phyloP scores from a whole-genome alignment of 2,888 invertebrate species.

The Microctonus brassicae region DNA sequence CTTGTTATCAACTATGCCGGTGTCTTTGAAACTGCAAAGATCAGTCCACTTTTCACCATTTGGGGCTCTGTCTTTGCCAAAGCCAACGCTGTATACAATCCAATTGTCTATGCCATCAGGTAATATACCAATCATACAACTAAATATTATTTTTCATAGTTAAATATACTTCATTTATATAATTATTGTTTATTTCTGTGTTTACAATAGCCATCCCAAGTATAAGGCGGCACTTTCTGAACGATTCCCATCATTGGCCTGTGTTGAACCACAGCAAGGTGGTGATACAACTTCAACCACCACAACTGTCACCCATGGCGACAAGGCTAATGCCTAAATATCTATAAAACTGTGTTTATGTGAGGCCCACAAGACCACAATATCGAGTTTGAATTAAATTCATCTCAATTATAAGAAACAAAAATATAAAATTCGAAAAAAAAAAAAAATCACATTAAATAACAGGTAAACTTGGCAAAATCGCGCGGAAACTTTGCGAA shows the following conservation, averaged over 20 bases:
- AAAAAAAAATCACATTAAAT: not conserved
- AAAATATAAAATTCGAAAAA: not conserved
- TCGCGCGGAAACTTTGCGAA: not conserved
- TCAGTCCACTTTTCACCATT: conserved; percentile 86
- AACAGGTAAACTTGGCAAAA: not conserved
- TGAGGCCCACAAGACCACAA: not conserved
- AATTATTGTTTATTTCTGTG: conserved; percentile 22
- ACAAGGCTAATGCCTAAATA: conserved; percentile 71
- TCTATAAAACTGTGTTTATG: not conserved
- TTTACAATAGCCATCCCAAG: conserved; percentile 79
- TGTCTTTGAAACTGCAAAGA: conserved; percentile 80
- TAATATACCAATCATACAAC: conserved; percentile 59
- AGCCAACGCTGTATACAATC: conserved; percentile 91
- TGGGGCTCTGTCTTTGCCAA: conserved; percentile 94
- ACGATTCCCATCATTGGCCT: conserved; percentile 83
- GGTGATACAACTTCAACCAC: conserved; percentile 77
- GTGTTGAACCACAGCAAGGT: conserved; percentile 71
- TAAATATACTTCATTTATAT: not conserved
- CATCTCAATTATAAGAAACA: not conserved
- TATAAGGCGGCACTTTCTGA: conserved; percentile 82
- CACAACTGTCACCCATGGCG: conserved; percentile 77
- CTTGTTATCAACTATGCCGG: conserved; percentile 86
- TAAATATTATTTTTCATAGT: too few species aligned
- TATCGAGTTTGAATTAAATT: not conserved
- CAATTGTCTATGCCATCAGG: conserved; percentile 93